A percentile compares a stretch with the other conserved stretches of the same genome.
Evolutionary conservation across 1,140 invertebrate species (phyloP).

Genomic region (Drosophila sechellia): DNA sequence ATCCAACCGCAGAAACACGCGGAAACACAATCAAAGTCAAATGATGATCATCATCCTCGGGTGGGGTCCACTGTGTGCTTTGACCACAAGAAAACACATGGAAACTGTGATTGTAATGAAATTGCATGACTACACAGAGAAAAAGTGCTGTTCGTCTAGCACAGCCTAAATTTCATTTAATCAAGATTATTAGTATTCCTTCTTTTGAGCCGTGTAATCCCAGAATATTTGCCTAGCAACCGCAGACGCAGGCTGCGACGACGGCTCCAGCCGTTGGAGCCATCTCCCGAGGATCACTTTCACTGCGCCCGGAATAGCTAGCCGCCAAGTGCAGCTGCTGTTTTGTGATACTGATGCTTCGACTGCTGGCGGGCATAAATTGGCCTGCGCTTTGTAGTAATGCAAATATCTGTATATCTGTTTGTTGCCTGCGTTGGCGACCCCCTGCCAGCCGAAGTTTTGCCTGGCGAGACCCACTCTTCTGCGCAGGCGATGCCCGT

Average conservation of each 20-base stretch:
- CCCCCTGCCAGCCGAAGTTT: conserved; percentile 32
- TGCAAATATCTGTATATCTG: conserved; percentile 81
- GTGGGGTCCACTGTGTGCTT: conserved; percentile 21
- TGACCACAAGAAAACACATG: conserved; percentile 71
- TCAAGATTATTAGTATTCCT: not conserved
- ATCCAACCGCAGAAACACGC: conserved; percentile 26
- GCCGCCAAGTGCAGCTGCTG: conserved; percentile 4
- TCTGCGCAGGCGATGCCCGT: conserved; percentile 41
- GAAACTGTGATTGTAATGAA: conserved; percentile 63
- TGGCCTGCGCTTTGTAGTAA: conserved; percentile 78
- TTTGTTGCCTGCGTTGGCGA: conserved; percentile 70
- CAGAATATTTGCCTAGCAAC: conserved; percentile 22
- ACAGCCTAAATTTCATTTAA: too few species aligned
- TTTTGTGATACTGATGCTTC: conserved; percentile 30
- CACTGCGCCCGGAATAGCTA: conserved; percentile 34
- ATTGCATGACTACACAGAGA: conserved; percentile 48
- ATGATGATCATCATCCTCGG: conserved; percentile 36
- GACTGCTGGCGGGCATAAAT: conserved; percentile 76
- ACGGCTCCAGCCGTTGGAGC: conserved; percentile 1
- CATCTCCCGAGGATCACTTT: conserved; percentile 62
- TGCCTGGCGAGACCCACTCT: conserved; percentile 26
- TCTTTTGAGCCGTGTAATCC: conserved; percentile 2
- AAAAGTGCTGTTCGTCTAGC: not conserved
- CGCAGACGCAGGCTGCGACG: conserved; percentile 6
- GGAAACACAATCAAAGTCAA: conserved; percentile 64